These are phyloP conservation scores for Australoheros facetus DNA, from an alignment of 2,797 vertebrate species.

Conservation along the genomic window DNA sequence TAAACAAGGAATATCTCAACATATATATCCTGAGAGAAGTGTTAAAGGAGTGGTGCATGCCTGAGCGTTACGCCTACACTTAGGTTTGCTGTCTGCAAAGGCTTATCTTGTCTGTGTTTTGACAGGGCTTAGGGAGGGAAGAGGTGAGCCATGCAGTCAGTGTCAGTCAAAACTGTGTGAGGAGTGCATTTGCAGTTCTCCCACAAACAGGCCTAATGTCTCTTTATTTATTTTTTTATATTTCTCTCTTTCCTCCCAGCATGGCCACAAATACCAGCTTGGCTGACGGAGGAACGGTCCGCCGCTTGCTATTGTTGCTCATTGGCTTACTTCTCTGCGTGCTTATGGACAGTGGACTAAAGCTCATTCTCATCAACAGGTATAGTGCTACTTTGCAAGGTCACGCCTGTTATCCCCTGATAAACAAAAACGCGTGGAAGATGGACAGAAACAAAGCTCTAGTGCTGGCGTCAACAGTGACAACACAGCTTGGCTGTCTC, in stretches of 20 bases:
- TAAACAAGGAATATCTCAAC: slow-evolving; percentile 25
- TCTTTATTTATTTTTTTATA: slow-evolving; percentile 23
- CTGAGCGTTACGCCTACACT: slow-evolving; percentile 43
- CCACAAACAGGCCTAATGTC: slow-evolving; percentile 37
- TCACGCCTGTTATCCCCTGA: slow-evolving; percentile 76
- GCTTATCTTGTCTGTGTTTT: slow-evolving; percentile 65
- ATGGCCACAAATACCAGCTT: slow-evolving; percentile 31
- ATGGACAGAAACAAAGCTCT: slow-evolving; percentile 50
- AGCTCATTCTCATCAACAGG: slow-evolving; percentile 52
- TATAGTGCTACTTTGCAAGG: slow-evolving; percentile 67
- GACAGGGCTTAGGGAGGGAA: slow-evolving; percentile 55
- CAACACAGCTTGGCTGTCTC: slow-evolving; percentile 60
- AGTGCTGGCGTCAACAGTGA: slow-evolving; percentile 48
- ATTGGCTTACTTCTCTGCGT: slow-evolving; percentile 43
- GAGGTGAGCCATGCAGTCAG: slow-evolving; percentile 54
- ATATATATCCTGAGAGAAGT: slow-evolving; percentile 32
- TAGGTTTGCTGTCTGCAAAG: slow-evolving; percentile 49
- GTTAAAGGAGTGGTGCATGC: slow-evolving; percentile 43
- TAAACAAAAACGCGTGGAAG: slow-evolving; percentile 70
- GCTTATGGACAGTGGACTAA: slow-evolving; percentile 50
- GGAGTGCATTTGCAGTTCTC: slow-evolving; percentile 31
- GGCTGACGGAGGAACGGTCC: slow-evolving; percentile 35
- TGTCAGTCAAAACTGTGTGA: slow-evolving; percentile 50
- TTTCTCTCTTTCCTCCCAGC: slow-evolving; percentile 11
- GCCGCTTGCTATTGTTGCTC: slow-evolving; percentile 39